phyloP scores from a whole-genome alignment of 2,113 vertebrate genomes.

The Ophiodon elongatus region DNA sequence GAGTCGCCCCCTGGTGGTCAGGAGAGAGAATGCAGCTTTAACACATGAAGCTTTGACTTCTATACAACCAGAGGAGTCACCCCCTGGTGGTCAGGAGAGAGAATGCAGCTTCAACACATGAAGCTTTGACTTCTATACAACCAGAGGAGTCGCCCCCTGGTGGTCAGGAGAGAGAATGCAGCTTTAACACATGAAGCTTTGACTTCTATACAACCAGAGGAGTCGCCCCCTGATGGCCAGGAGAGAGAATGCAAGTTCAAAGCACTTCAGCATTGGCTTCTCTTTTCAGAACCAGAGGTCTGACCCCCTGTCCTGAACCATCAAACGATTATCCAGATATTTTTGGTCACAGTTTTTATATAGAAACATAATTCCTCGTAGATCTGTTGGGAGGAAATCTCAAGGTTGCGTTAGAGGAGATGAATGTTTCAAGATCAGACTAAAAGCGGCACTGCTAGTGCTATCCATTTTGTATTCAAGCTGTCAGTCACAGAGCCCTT shows the following conservation, averaged over 20 bases:
- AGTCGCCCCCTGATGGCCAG: background rate
- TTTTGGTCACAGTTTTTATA: conserved; percentile 6
- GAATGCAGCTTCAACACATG: background rate
- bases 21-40: too few relatives aligned
- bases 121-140: background rate
- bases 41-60: too few relatives aligned
- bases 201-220: background rate
- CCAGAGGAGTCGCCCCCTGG: background rate
- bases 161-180: too few relatives aligned
- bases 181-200: too few relatives aligned
- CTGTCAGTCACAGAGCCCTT: conserved; percentile 66
- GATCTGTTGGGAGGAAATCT: conserved; percentile 21
- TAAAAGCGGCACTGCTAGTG: conserved; percentile 19
- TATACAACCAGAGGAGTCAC: background rate
- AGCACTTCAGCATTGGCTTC: background rate
- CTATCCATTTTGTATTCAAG: conserved; percentile 60
- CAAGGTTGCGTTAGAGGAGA: conserved; percentile 51
- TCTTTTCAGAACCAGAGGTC: background rate
- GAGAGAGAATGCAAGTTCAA: background rate
- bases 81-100: too few relatives aligned
- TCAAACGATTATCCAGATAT: conserved; percentile 20
- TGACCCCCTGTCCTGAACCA: background rate
- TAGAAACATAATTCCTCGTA: conserved; percentile 1
- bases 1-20: background rate
- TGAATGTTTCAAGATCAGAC: conserved; percentile 54